These are phyloP conservation scores for Electrona antarctica DNA, from an alignment of 2,113 vertebrate species.

Conservation along the genomic window DNA sequence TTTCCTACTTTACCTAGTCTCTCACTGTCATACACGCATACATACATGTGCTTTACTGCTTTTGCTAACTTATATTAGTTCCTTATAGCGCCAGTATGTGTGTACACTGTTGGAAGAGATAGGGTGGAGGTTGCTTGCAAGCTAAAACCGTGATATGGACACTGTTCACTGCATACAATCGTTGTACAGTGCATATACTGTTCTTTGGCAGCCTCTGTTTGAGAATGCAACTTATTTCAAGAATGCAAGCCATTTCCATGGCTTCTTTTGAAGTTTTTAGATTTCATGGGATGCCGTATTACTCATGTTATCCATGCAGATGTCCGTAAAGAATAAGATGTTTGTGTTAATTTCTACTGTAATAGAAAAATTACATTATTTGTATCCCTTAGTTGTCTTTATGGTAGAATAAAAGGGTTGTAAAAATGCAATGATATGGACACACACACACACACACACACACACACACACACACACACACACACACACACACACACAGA, in stretches of 20 bases:
- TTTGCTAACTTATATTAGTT: too few relatives aligned
- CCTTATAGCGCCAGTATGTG: not conserved
- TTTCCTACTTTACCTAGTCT: constrained; percentile 2
- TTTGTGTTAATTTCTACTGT: constrained; percentile 23
- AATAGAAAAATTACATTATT: constrained; percentile 31
- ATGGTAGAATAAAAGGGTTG: constrained; percentile 2
- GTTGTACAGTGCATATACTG: too few relatives aligned
- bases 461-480: constrained; percentile 13
- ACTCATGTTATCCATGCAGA: constrained; percentile 21
- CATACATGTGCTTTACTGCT: too few relatives aligned
- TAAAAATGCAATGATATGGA: not conserved
- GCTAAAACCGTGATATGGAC: not conserved
- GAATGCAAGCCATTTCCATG: not conserved
- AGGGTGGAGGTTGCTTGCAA: constrained; percentile 1
- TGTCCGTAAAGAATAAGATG: constrained; percentile 17
- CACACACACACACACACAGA: constrained; percentile 15
- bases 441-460: constrained; percentile 18
- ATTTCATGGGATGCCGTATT: constrained; percentile 8
- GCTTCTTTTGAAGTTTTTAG: constrained; percentile 20
- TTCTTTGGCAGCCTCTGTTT: too few relatives aligned
- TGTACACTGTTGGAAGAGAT: not conserved
- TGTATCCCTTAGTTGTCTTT: constrained; percentile 18
- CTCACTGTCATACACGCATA: too few relatives aligned
- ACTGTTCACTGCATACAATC: too few relatives aligned
- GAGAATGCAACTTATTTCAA: too few relatives aligned